Evolutionary conservation across 2,888 invertebrate genomes (phyloP), one percentile per base, ranked within the genome.

Genomic region (Drosophila rubida): DNA sequence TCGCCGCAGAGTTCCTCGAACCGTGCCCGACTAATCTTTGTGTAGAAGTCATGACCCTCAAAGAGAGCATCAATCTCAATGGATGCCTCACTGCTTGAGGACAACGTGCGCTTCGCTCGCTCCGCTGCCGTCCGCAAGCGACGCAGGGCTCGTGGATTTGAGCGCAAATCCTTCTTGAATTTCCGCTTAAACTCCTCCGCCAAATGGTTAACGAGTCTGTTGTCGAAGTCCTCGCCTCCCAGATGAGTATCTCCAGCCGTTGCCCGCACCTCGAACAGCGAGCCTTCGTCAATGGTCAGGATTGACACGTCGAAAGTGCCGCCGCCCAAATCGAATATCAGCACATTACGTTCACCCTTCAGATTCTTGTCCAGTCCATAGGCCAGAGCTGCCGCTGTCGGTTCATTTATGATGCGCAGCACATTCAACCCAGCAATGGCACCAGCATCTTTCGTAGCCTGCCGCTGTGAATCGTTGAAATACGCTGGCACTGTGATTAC

Each of bases 221-320:
- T 97, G 72, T 98, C 97, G 79, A 97, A 97, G 62, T 79, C 97
- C 92, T 97, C 97, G 70, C 97, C 97, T 84, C 97, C 97, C 92
- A 97, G 94, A 90, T 97, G 98, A 58, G 98, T 98, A 90, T 98
- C 98, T 72, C 98, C 98, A 67, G 97, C 97, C n/a, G 97, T 98
- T 6, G 98, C 96, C 89, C 97, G 97, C 14, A 98, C 98, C 91
- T 98, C 98, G 91, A 98, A 98, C 80, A 96, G 94, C 0, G 91
- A 90, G 92, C 98, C 95, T 91, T 98, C 98, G 92, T 98, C 98
- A 90, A 98, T 98, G 78, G 97, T 97, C 84, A 98, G 93, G 88
- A 98, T 96, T 64, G 98, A 98, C 27, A 98, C 98, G 93, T 98
- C 98, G 91, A 98, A 98, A 76, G 97, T 98, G 82, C 97, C 98